Evolutionary conservation across 2,113 vertebrate species (phyloP), one percentile per base, ranked within the genome.

Genomic region (Zapornia atra): DNA sequence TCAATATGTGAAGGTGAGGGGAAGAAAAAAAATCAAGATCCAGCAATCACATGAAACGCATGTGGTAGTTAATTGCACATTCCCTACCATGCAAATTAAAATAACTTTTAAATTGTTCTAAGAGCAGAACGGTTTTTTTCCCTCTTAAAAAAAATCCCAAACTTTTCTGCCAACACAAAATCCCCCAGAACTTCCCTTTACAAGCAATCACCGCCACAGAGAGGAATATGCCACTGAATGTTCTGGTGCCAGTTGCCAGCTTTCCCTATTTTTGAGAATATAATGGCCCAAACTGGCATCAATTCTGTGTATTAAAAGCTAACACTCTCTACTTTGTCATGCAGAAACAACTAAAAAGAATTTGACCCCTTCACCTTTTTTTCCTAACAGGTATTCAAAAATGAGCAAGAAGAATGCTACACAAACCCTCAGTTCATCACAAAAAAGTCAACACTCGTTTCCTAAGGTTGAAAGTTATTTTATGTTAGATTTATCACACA

Each of bases 271-370:
- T 91, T 93, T 16, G 21, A 40, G 17, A 72, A 36, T 44, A 64
- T 6, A 73, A 53, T 5, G 21, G 50, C 8, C 0, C 0, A 85
- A 92, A 65, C 0, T 36, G 2, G 3, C 29, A n/a, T 18, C 3
- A 40, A 5, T 53, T 71, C 11, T 33, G 2, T 4, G 2, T 15
- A 40, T 20, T 50, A 68, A 81, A 66, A 78, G 7, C 8, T 31
- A 28, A 64, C 0, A 0, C 28, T 73, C 9, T 33, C 50, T 50
- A 48, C 34, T 59, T 91, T 14, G 24, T 72, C 44, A 80, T 14
- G 4, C 16, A 90, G 22, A 73, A 75, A 64, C 12, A 84, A 63
- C 5, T 57, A 31, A 53, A 63, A 59, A 24, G 4, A 36, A 34
- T 34, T 51, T 46, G 6, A 26, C 3, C 2, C 3, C 19, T 56